These are phyloP conservation scores for Thaumetopoea pityocampa DNA, from an alignment of 1,140 invertebrate genomes.

Conservation along the genomic window DNA sequence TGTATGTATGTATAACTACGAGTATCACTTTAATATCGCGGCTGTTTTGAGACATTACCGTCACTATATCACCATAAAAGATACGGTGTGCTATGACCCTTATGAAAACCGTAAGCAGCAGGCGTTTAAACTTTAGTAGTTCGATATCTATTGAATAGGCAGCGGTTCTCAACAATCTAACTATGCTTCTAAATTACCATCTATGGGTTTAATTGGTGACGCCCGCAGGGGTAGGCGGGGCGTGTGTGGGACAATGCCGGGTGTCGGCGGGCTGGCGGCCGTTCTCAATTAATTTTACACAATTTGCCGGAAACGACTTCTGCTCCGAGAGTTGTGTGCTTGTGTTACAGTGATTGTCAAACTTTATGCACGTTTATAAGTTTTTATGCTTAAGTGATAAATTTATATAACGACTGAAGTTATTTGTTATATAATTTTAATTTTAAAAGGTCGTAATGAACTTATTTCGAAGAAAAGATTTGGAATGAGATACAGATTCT, in stretches of 20 bases:
- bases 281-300: slow-evolving; percentile 28
- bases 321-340: slow-evolving; percentile 5
- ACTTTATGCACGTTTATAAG: slow-evolving; percentile 2
- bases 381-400: no score
- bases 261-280: slow-evolving; percentile 8
- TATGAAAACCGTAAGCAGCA: background rate
- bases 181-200: slow-evolving; percentile 15
- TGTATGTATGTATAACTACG: no score
- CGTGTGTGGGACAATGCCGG: slow-evolving; percentile 6
- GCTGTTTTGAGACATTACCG: no score
- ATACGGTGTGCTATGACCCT: slow-evolving; percentile 5
- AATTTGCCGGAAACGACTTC: slow-evolving; percentile 20
- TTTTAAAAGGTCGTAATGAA: no score
- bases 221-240: background rate
- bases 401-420: no score
- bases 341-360: slow-evolving; percentile 9
- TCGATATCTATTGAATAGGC: slow-evolving; percentile 9
- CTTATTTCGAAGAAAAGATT: no score
- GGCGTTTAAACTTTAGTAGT: background rate
- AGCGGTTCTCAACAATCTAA: slow-evolving; percentile 13
- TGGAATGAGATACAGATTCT: no score
- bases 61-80: no score
- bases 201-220: slow-evolving; percentile 15
- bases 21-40: no score
- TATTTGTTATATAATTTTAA: no score